Evolutionary conservation across 64 coral and sea anemone genomes (phyloP).

Genomic region (Porites lutea): DNA sequence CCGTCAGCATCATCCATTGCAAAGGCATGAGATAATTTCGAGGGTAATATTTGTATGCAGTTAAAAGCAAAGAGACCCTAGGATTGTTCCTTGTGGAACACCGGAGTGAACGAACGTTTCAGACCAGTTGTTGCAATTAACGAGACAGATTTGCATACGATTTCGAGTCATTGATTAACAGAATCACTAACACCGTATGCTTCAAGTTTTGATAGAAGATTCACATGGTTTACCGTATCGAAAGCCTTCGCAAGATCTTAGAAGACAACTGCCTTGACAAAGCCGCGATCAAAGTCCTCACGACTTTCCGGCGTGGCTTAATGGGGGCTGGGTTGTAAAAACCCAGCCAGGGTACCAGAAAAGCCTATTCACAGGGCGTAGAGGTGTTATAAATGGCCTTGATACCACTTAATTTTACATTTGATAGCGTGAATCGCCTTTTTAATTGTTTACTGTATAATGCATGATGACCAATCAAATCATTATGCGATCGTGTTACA

Average conservation of each 20-base stretch:
- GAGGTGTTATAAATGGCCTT: too few species aligned
- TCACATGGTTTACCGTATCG: not conserved
- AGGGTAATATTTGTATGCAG: not conserved
- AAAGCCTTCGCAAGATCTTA: not conserved
- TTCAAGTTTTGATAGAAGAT: not conserved
- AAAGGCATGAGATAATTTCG: not conserved
- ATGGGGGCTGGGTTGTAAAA: too few species aligned
- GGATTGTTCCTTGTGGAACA: not conserved
- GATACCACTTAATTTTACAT: too few species aligned
- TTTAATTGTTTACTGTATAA: too few species aligned
- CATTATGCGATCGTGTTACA: too few species aligned
- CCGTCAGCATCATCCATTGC: not conserved
- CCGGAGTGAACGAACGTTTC: not conserved
- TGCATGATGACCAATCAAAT: too few species aligned
- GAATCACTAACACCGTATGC: not conserved
- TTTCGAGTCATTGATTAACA: not conserved
- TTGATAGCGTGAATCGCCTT: too few species aligned
- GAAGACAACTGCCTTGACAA: slow-evolving; percentile 5
- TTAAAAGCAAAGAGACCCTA: not conserved
- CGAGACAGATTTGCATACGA: not conserved
- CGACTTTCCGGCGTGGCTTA: too few species aligned
- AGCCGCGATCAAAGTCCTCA: not conserved
- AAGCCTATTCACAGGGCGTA: too few species aligned
- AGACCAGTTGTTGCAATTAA: not conserved
- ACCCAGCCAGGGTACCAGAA: too few species aligned